These are phyloP conservation scores for Lytechinus variegatus DNA, from an alignment of 35 echinoderm and acorn worm genomes.

Conservation along the genomic window DNA sequence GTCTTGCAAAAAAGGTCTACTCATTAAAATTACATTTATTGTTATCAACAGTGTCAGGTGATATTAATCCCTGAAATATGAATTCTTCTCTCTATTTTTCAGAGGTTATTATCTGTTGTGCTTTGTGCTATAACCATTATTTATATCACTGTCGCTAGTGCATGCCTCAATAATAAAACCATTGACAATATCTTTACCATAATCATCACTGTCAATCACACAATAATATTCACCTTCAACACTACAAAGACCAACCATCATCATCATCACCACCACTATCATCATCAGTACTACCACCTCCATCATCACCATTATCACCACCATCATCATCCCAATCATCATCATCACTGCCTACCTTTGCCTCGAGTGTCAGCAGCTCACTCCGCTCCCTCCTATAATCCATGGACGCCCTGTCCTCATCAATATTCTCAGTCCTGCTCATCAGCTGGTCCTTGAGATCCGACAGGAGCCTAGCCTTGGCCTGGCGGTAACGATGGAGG, in stretches of 20 bases:
- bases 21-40: no score
- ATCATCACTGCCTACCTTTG: constrained; percentile 68
- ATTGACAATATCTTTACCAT: background rate
- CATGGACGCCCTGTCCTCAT: constrained; percentile 83
- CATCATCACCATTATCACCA: background rate
- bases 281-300: background rate
- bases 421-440: constrained; percentile 88
- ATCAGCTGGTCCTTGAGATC: constrained; percentile 93
- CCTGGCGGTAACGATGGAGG: constrained; percentile 79
- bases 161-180: no score
- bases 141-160: no score
- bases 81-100: no score
- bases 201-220: background rate
- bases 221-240: background rate
- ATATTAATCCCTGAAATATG: no score
- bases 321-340: background rate
- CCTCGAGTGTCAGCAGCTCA: constrained; percentile 84
- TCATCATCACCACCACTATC: background rate
- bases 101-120: no score
- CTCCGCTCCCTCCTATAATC: constrained; percentile 85
- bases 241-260: background rate
- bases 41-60: no score
- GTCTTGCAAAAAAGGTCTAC: no score
- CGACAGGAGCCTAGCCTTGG: constrained; percentile 84
- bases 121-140: no score